These are phyloP conservation scores for Misgurnus anguillicaudatus DNA, from an alignment of 2,113 vertebrate species.

Conservation along the genomic window DNA sequence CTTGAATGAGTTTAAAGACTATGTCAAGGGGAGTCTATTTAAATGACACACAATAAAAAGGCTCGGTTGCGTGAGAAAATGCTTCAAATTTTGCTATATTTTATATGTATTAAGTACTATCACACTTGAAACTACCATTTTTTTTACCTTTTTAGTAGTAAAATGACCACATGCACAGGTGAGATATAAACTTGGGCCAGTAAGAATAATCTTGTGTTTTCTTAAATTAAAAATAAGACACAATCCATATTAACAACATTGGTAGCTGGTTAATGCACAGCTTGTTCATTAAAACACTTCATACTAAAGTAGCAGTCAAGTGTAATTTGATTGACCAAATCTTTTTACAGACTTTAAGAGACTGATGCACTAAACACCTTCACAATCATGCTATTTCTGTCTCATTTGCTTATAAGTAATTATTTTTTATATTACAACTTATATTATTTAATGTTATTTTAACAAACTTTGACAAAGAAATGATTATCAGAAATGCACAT, in stretches of 20 bases:
- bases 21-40: conserved; percentile 35
- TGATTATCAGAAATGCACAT: background rate
- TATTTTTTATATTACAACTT: background rate
- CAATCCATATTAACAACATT: background rate
- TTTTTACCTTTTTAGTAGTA: background rate
- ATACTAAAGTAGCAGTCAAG: background rate
- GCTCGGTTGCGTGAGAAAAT: conserved; percentile 12
- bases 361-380: background rate
- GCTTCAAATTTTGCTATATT: background rate
- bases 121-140: background rate
- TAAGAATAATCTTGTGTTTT: background rate
- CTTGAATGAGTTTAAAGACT: conserved; percentile 40
- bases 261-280: background rate
- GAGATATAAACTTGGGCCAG: background rate
- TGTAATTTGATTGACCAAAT: background rate
- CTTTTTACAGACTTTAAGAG: background rate
- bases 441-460: background rate
- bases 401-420: background rate
- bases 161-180: background rate
- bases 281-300: background rate
- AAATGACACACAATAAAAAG: conserved; percentile 33
- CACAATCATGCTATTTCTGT: background rate
- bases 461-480: background rate
- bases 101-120: background rate
- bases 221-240: background rate